Conservation (phyloP, 2,113 vertebrate species). For the Poecile atricapillus region DNA sequence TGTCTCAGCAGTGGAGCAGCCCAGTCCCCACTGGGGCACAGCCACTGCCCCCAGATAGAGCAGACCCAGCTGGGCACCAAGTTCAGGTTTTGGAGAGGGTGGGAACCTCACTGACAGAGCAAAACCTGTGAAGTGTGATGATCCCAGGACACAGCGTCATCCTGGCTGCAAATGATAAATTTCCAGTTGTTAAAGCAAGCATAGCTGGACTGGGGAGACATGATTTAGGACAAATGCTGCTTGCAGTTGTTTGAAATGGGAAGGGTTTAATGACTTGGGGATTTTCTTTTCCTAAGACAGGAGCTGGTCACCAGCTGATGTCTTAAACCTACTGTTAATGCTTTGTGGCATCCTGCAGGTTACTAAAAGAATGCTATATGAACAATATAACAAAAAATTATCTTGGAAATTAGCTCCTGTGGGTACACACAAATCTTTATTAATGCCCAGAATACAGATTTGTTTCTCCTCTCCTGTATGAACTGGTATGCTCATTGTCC, state of each 20-base stretch:
- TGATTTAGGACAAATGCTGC: neutral
- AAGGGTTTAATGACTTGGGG: neutral
- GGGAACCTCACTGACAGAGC: neutral
- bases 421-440: neutral
- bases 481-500: neutral
- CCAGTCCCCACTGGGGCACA: neutral
- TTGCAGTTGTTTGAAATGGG: neutral
- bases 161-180: neutral
- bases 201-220: neutral
- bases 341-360: neutral
- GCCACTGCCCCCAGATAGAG: neutral
- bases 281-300: neutral
- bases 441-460: neutral
- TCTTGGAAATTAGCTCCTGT: neutral
- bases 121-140: neutral
- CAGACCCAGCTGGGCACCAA: fast-evolving
- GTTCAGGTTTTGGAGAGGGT: neutral
- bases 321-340: neutral
- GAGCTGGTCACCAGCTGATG: neutral
- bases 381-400: neutral
- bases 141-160: neutral
- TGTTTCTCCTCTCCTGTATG: neutral
- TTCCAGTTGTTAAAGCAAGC: neutral
- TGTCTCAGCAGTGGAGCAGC: neutral
- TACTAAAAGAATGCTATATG: neutral